These are phyloP conservation scores for Crocodylus rhombifer DNA, from an alignment of 2,797 vertebrate genomes.

Conservation along the genomic window DNA sequence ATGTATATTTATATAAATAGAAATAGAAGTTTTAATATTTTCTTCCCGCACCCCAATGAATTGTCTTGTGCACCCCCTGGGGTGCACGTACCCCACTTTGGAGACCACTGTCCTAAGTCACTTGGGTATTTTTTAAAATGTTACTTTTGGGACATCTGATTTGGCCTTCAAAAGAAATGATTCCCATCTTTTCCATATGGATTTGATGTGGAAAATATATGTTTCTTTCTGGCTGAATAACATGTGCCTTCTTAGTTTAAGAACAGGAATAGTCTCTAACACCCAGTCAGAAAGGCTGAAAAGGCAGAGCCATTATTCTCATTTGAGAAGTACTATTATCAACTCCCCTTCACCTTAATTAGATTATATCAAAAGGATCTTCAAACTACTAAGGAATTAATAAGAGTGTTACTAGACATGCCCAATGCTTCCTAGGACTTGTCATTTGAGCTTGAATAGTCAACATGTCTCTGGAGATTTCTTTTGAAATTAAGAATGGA, in stretches of 20 bases:
- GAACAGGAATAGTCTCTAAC: not conserved
- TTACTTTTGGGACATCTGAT: not conserved
- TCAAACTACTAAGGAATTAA: not conserved
- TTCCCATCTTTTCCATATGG: not conserved
- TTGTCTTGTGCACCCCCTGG: too few relatives aligned
- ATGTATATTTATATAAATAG: too few relatives aligned
- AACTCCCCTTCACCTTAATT: not conserved
- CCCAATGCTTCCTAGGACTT: not conserved
- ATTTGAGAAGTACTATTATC: not conserved
- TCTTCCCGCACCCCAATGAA: too few relatives aligned
- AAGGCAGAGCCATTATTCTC: not conserved
- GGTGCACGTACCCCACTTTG: too few relatives aligned
- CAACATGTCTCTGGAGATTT: slow-evolving; percentile 23
- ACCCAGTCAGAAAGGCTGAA: not conserved
- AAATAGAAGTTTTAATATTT: too few relatives aligned
- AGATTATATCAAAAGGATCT: not conserved
- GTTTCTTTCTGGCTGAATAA: not conserved
- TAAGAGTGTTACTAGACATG: slow-evolving; percentile 7
- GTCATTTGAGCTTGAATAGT: slow-evolving; percentile 19
- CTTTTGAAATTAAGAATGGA: slow-evolving; percentile 14
- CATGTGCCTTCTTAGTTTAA: not conserved
- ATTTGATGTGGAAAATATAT: not conserved
- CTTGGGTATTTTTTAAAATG: not conserved
- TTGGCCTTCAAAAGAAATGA: not conserved
- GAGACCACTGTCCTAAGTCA: not conserved